Percentiles rank a stretch among this genome's conserved stretches.
phyloP scores from a whole-genome alignment of 1,140 invertebrate species.

The Polyergus mexicanus region DNA sequence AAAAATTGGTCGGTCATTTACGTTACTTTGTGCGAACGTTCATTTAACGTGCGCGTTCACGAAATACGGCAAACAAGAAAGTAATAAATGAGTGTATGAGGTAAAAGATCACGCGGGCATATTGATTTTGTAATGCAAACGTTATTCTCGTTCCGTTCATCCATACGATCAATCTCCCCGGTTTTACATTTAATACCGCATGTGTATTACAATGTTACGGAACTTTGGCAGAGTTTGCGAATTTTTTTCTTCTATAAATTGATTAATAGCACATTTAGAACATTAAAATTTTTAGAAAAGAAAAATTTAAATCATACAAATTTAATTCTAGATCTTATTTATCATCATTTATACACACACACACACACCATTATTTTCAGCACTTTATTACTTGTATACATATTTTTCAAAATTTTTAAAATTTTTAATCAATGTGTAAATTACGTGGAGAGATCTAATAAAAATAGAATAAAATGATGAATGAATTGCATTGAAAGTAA shows the following conservation, averaged over 20 bases:
- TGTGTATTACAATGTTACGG: not conserved
- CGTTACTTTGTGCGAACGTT: constrained; percentile 44
- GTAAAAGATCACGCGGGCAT: constrained; percentile 52
- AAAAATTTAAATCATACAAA: not conserved
- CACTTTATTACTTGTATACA: not conserved
- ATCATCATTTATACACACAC: not conserved
- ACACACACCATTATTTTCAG: not conserved
- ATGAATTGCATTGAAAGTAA: not conserved
- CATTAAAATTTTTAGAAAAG: not conserved
- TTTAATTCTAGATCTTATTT: constrained; percentile 6
- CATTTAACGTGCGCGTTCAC: constrained; percentile 38
- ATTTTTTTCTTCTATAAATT: not conserved
- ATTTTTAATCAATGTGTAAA: not conserved
- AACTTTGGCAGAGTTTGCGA: not conserved
- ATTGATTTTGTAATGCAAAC: constrained; percentile 58
- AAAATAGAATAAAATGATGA: not conserved
- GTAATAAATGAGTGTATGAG: constrained; percentile 48
- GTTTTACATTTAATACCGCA: constrained; percentile 24
- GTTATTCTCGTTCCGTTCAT: constrained; percentile 51
- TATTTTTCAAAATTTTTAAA: not conserved
- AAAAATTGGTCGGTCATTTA: constrained; percentile 39
- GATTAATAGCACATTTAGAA: not conserved
- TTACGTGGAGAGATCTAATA: not conserved
- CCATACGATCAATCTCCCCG: constrained; percentile 41
- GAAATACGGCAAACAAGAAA: constrained; percentile 54